Evolutionary conservation across 2,113 vertebrate genomes (phyloP), one percentile per base, ranked within the genome.

Genomic region (Saccopteryx bilineata): DNA sequence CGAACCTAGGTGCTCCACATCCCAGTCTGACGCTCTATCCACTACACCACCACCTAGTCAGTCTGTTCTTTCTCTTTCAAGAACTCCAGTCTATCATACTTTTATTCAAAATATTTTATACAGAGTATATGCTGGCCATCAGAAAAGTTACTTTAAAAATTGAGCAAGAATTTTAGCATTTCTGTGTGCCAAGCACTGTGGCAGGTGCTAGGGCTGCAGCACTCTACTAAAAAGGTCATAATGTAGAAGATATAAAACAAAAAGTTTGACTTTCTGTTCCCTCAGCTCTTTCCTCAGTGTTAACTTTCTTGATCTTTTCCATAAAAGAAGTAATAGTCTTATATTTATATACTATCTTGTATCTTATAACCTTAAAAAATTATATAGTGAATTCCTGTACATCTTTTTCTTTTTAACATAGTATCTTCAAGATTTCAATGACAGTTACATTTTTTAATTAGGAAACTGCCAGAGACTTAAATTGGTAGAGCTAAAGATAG

Each of bases 381-480:
- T 78, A 63, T 5, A 56, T 14, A 31, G n/a, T 94, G 50, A 19
- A 92, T 68, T 96, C 50, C 80, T 85, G 5, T 54, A 28, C 1
- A 18, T 11, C 21, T 66, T 93, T 94, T 92, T 74, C 48, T 84
- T 83, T 94, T 92, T 66, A 90, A 87, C 24, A 76, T 82, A 91
- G 15, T 91, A 58, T 81, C 26, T 60, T 94, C 56, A 92, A 12
- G 15, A 93, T 96, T 94, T 94, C 15, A 75, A 46, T 79, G 31
- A 46, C 60, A 94, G 39, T 68, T 91, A 87, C 18, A 79, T 92
- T 85, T 90, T 95, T 89, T 21, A 84, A 75, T 78, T 87, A 85
- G 39, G 28, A 75, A 94, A 84, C 65, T 86, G 39, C 5, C 74
- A 83, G 68, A 88, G 78, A 90, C 90, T 83, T 94, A 94, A 87